Evolutionary conservation across 1,140 invertebrate species (phyloP), one percentile per base, ranked within the genome.

Genomic region (Sesamia nonagrioides): DNA sequence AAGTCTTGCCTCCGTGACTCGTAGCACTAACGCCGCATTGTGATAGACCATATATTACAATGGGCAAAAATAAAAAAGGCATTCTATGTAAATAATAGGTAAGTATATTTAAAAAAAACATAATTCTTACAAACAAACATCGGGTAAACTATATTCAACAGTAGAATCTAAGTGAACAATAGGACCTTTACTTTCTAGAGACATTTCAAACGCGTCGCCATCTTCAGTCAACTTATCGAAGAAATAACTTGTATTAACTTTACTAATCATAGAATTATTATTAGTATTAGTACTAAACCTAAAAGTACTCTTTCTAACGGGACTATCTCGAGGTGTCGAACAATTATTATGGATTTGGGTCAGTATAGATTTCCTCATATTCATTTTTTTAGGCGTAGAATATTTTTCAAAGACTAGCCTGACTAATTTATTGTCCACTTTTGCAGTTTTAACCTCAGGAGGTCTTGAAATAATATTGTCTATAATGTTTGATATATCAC

Each of bases 401-500:
- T 88, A 91, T 80, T 90, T 92, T 40, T 91, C 84, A 78, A 92
- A 95, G 8, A 93, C 73, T n/a, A 95, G 84, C 82, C 89, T 92
- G 2, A 93, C 86, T 66, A 91, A 74, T 76, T 92, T 91, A 77
- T 86, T 89, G 74, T 92, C 86, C 0, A 94, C 84, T 85, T 82
- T 91, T 0, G 89, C 88, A 18, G 88, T 93, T 35, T 92, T 91
- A 17, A 77, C 79, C 9, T 56, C 63, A 4, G 91, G 81, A 9
- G 92, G 84, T 85, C 91, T 93, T 2, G 86, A 87, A 0, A 96
- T 88, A 18, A 96, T 96, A 37, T 94, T 91, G 18, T 96, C 95
- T 7, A 97, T 94, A 79, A 97, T 95, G 61, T 95, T 93, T 0
- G 96, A 96, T 82, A 97, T 88, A 76, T 97, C 93, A 11, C 94